A percentile compares a stretch with the other conserved stretches of the same genome.
Conservation (phyloP, 64 coral and sea anemone species). For the Actinia equina region DNA sequence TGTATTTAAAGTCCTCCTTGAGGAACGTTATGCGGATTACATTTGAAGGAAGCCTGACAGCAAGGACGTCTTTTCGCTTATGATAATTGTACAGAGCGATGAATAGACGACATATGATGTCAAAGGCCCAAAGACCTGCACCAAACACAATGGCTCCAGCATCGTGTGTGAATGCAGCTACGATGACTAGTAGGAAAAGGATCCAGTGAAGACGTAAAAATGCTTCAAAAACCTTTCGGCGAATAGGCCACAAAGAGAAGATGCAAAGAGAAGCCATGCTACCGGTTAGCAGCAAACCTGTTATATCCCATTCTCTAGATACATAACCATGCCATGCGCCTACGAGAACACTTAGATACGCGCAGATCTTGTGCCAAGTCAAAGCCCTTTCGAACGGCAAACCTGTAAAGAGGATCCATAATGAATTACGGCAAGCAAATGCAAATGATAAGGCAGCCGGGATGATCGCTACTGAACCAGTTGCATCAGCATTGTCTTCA, state of each 20-base stretch:
- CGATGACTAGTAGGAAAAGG: conserved; percentile 44
- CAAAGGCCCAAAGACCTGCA: conserved; percentile 47
- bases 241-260: conserved; percentile 52
- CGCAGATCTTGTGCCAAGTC: conserved; percentile 65
- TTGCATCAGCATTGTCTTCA: conserved; percentile 36
- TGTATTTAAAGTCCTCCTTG: conserved; percentile 63
- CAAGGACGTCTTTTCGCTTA: conserved; percentile 45
- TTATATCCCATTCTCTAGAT: conserved; percentile 36
- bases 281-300: conserved; percentile 33
- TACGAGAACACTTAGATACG: conserved; percentile 51
- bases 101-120: conserved; percentile 37
- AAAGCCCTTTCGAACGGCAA: conserved; percentile 67
- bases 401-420: conserved; percentile 69
- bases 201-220: conserved; percentile 68
- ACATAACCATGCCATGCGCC: conserved; percentile 71
- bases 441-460: conserved; percentile 54
- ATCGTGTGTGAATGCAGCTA: conserved; percentile 44
- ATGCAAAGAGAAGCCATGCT: conserved; percentile 32
- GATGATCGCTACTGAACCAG: conserved; percentile 32
- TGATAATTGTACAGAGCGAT: conserved; percentile 45
- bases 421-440: conserved; percentile 61
- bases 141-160: conserved; percentile 52
- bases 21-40: conserved; percentile 69
- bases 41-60: conserved; percentile 63
- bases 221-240: conserved; percentile 51